These are phyloP conservation scores for Ptychadena robeensis DNA, from an alignment of 2,797 vertebrate species.

Conservation along the genomic window DNA sequence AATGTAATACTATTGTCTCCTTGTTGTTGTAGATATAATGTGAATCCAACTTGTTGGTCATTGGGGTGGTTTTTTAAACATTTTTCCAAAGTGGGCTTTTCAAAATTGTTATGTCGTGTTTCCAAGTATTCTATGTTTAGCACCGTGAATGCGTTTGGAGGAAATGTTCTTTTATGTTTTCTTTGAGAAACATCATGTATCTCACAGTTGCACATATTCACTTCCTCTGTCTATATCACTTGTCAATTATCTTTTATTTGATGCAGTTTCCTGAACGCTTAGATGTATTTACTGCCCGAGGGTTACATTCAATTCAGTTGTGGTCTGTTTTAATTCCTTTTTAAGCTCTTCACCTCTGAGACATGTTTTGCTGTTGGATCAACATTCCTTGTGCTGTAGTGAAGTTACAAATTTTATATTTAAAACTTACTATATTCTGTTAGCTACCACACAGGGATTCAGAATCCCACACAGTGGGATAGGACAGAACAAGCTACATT, in stretches of 20 bases:
- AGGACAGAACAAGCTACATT: background rate
- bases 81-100: background rate
- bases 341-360: constrained; percentile 44
- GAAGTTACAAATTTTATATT: constrained; percentile 10
- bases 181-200: constrained; percentile 45
- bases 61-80: no score
- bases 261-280: constrained; percentile 7
- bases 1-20: no score
- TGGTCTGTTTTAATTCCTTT: background rate
- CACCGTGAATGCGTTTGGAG: constrained; percentile 33
- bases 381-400: constrained; percentile 24
- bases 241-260: constrained; percentile 1
- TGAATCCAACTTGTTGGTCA: no score
- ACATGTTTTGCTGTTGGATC: constrained; percentile 41
- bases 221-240: constrained; percentile 29
- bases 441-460: background rate
- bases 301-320: constrained; percentile 4
- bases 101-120: background rate
- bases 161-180: constrained; percentile 37
- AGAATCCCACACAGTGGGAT: background rate
- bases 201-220: constrained; percentile 24
- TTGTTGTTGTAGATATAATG: no score
- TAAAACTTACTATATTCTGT: constrained; percentile 24
- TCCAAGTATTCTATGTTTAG: background rate
- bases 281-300: constrained; percentile 39